Evolutionary conservation across 2,113 vertebrate species (phyloP).

Genomic region (Urocitellus parryii): DNA sequence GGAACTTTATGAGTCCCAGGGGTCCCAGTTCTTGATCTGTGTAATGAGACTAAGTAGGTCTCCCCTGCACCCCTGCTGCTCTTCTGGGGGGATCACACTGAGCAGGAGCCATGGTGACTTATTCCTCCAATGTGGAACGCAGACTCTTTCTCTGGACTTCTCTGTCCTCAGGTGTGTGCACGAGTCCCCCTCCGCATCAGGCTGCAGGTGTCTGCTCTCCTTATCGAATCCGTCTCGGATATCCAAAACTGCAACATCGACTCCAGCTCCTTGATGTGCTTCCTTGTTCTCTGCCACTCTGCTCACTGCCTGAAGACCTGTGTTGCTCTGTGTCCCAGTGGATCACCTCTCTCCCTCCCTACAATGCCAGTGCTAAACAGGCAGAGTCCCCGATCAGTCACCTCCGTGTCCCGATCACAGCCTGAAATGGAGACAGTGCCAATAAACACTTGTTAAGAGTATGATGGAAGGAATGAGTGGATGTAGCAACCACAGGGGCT

Average conservation of each 20-base stretch:
- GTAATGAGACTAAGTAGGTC: accelerated
- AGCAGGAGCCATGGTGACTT: accelerated
- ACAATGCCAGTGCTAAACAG: background rate
- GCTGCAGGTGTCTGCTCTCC: accelerated
- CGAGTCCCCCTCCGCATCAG: background rate
- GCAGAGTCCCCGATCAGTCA: background rate
- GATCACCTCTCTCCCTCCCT: accelerated
- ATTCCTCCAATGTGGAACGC: background rate
- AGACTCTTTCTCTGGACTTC: background rate
- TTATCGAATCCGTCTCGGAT: accelerated
- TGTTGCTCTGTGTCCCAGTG: too few species aligned
- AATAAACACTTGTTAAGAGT: accelerated
- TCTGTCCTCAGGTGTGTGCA: background rate
- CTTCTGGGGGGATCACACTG: too few species aligned
- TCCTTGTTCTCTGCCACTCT: background rate
- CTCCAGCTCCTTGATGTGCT: accelerated
- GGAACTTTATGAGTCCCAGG: accelerated
- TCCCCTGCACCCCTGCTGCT: background rate
- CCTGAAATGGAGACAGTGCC: background rate
- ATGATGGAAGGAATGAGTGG: accelerated
- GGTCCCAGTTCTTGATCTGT: background rate
- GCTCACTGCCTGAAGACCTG: background rate
- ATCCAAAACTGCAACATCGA: accelerated
- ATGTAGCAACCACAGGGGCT: accelerated
- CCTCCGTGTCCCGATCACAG: too few species aligned